Conservation (phyloP, 2,888 invertebrate genomes). For the Allophyes oxyacanthae region DNA sequence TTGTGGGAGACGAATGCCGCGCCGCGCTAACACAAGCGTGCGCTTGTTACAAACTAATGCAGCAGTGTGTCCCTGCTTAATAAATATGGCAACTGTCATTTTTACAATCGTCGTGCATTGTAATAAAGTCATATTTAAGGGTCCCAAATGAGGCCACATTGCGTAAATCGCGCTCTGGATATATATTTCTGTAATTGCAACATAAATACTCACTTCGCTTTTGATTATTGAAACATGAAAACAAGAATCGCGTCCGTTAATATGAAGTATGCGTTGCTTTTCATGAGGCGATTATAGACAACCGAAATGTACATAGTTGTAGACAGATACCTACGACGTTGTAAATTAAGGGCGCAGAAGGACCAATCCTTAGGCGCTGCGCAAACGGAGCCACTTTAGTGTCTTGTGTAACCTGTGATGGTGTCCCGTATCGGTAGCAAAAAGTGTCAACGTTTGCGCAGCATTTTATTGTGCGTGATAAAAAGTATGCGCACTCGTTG, state of each 20-base stretch:
- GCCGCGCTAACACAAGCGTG: too few species aligned
- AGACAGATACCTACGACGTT: background rate
- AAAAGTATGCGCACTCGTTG: too few species aligned
- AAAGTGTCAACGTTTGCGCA: too few species aligned
- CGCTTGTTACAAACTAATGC: too few species aligned
- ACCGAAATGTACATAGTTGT: slow-evolving; percentile 8
- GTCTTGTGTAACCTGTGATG: too few species aligned
- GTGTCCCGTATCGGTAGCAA: too few species aligned
- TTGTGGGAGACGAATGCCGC: too few species aligned
- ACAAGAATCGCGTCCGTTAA: slow-evolving; percentile 8
- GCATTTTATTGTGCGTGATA: too few species aligned
- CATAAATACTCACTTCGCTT: slow-evolving; percentile 19
- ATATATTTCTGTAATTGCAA: slow-evolving; percentile 14
- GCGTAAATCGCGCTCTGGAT: slow-evolving; percentile 4
- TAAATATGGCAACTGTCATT: background rate
- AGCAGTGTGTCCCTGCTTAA: too few species aligned
- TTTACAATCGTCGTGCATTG: slow-evolving; percentile 8
- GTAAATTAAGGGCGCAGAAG: background rate
- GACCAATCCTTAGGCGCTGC: background rate
- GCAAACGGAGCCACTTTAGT: too few species aligned
- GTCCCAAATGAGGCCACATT: slow-evolving; percentile 5
- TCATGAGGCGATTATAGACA: slow-evolving; percentile 34
- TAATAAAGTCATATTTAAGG: slow-evolving; percentile 1
- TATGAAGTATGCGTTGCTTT: slow-evolving; percentile 26
- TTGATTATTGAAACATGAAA: slow-evolving; percentile 19